A percentile compares a stretch with the other conserved stretches of the same genome.
Conservation (phyloP, 2,113 vertebrate genomes). For the Felis chaus region DNA sequence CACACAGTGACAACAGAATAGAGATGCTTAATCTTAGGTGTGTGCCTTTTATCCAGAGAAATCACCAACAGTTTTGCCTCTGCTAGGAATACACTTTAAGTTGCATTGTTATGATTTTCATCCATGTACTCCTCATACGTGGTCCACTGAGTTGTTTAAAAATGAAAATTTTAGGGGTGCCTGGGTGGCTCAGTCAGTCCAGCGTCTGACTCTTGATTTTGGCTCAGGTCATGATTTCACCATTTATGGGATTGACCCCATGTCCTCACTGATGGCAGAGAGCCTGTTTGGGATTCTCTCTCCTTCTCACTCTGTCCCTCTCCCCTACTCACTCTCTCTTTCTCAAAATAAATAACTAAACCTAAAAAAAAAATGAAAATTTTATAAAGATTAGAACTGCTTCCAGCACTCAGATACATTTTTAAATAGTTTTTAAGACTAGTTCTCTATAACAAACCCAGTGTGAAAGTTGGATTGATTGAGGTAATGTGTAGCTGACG, state of each 20-base stretch:
- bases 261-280: too few relatives aligned
- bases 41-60: not conserved
- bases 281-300: too few relatives aligned
- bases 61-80: not conserved
- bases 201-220: too few relatives aligned
- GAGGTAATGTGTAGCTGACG: not conserved
- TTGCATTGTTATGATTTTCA: not conserved
- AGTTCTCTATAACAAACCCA: not conserved
- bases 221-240: too few relatives aligned
- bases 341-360: too few relatives aligned
- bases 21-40: rapidly evolving
- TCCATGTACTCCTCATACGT: too few relatives aligned
- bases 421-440: not conserved
- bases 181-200: too few relatives aligned
- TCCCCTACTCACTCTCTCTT: too few relatives aligned
- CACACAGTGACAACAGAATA: rapidly evolving
- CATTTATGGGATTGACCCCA: too few relatives aligned
- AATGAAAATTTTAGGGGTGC: not conserved
- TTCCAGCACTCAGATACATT: not conserved
- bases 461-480: not conserved
- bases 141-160: not conserved
- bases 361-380: not conserved
- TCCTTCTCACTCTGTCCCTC: too few relatives aligned
- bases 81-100: not conserved
- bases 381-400: not conserved